Conservation (phyloP, 1,140 invertebrate genomes). For the Monochamus saltuarius region DNA sequence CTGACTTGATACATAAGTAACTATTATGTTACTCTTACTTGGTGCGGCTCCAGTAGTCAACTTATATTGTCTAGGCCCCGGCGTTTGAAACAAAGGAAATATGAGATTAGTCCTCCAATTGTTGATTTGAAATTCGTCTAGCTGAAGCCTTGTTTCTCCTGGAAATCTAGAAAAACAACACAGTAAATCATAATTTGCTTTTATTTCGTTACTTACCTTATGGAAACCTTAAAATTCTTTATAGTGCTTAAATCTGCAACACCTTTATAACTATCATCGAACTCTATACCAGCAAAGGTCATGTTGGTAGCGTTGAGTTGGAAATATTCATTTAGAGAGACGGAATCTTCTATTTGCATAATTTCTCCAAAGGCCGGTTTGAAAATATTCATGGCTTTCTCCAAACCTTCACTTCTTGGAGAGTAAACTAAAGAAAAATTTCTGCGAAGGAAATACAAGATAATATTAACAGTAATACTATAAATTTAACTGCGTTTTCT, state of each 20-base stretch:
- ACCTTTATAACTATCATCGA: slow-evolving; percentile 49
- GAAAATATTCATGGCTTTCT: neutral
- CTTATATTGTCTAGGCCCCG: slow-evolving; percentile 63
- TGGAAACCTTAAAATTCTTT: slow-evolving; percentile 7
- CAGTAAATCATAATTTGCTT: too few relatives aligned
- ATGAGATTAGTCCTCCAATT: slow-evolving; percentile 68
- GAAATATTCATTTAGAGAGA: too few relatives aligned
- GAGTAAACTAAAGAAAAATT: slow-evolving; percentile 26
- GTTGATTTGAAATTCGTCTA: slow-evolving; percentile 50
- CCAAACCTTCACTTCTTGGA: slow-evolving; percentile 14
- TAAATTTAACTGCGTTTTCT: too few relatives aligned
- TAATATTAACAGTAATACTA: too few relatives aligned
- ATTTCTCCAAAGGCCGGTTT: too few relatives aligned
- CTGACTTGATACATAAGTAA: neutral
- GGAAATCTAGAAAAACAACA: slow-evolving; percentile 53
- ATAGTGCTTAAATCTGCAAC: slow-evolving; percentile 6
- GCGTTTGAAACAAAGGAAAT: slow-evolving; percentile 66
- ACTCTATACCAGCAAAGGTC: slow-evolving; percentile 56
- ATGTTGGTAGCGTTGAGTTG: slow-evolving; percentile 15
- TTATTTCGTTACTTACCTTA: slow-evolving; percentile 12
- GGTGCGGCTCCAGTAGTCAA: slow-evolving; percentile 61
- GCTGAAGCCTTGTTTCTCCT: slow-evolving; percentile 55
- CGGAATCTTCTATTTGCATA: too few relatives aligned
- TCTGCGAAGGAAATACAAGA: neutral
- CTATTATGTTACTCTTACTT: slow-evolving; percentile 51